These are phyloP conservation scores for Falco peregrinus DNA, from an alignment of 2,797 vertebrate genomes.

Conservation along the genomic window DNA sequence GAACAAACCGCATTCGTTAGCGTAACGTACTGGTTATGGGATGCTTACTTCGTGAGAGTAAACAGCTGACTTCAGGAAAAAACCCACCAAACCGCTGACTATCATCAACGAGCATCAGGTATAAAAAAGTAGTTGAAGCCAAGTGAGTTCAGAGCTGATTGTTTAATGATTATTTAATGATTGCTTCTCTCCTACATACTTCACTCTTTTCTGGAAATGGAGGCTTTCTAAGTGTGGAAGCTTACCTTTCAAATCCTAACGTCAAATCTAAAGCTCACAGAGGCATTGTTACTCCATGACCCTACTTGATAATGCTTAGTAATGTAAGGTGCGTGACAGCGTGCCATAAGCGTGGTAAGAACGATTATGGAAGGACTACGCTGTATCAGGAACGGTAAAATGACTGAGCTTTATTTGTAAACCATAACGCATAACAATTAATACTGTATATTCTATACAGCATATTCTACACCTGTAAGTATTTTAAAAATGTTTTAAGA, in stretches of 20 bases:
- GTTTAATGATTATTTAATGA: neutral
- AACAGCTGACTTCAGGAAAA: neutral
- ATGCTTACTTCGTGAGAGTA: neutral
- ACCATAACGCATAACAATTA: neutral
- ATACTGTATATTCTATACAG: neutral
- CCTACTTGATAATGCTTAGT: neutral
- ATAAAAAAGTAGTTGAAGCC: neutral
- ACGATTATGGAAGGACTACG: neutral
- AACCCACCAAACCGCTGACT: neutral
- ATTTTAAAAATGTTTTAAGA: neutral
- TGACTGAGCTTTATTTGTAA: neutral
- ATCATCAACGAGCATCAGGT: neutral
- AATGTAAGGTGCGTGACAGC: neutral
- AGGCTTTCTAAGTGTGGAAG: neutral
- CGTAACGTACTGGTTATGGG: neutral
- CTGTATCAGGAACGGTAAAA: neutral
- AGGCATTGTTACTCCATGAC: neutral
- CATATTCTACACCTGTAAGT: neutral
- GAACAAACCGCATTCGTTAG: neutral
- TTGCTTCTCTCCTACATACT: neutral
- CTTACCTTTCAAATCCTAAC: neutral
- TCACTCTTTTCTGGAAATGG: neutral
- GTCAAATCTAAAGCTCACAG: neutral
- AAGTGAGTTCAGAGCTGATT: neutral
- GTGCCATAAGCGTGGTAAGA: neutral